Conservation (phyloP, 2,888 invertebrate genomes). For the Drosophila helvetica region DNA sequence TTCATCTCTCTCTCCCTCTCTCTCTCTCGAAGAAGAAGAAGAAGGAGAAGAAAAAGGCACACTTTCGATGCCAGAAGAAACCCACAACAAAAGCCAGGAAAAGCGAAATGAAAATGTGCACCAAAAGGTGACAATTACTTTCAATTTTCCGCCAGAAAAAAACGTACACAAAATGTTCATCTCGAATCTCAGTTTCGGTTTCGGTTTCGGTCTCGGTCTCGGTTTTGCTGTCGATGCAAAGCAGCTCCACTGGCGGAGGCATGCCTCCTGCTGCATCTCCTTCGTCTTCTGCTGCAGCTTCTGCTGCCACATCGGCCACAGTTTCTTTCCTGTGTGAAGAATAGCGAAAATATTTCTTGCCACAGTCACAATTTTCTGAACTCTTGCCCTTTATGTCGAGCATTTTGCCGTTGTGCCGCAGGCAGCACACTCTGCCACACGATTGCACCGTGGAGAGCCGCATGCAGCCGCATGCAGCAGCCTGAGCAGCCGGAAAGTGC, state of each 20-base stretch:
- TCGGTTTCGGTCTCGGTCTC: slow-evolving; percentile 26
- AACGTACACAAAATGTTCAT: slow-evolving; percentile 22
- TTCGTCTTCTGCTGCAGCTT: background rate
- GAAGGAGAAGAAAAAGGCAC: slow-evolving; percentile 21
- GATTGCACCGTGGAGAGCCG: slow-evolving; percentile 17
- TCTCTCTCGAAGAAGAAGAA: background rate
- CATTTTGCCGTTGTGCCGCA: slow-evolving; percentile 61
- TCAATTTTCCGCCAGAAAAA: slow-evolving; percentile 59
- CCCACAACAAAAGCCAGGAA: slow-evolving; percentile 1
- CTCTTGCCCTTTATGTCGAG: slow-evolving; percentile 78
- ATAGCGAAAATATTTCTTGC: slow-evolving; percentile 53
- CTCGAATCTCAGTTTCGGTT: slow-evolving; percentile 36
- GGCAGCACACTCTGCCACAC: slow-evolving; percentile 48
- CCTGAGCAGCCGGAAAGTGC: slow-evolving; percentile 61
- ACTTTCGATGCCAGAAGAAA: slow-evolving; percentile 52
- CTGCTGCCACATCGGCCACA: slow-evolving; percentile 31
- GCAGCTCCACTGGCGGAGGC: slow-evolving; percentile 47
- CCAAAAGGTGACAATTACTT: slow-evolving; percentile 73
- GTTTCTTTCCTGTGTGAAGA: slow-evolving; percentile 37
- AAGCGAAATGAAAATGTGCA: slow-evolving; percentile 36
- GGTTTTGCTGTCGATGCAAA: slow-evolving; percentile 52
- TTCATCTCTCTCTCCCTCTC: background rate
- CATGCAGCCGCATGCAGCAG: slow-evolving; percentile 12
- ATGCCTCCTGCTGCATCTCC: slow-evolving; percentile 38
- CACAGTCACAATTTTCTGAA: slow-evolving; percentile 74